These are phyloP conservation scores for Gasteruption jaculator DNA, from an alignment of 2,888 invertebrate genomes.

Conservation along the genomic window DNA sequence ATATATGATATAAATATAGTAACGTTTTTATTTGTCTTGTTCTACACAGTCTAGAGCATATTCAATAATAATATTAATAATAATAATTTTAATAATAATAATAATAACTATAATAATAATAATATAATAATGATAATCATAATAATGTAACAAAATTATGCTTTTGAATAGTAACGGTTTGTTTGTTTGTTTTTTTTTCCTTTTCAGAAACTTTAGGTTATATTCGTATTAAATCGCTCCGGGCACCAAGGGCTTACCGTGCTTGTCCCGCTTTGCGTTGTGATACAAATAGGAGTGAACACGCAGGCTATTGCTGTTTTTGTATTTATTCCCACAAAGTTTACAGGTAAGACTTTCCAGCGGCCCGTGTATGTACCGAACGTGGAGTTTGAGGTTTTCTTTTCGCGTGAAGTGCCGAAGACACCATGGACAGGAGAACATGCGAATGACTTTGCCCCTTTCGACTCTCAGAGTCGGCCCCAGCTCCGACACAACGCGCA, in stretches of 20 bases:
- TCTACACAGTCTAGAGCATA: too few species aligned
- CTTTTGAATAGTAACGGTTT: too few species aligned
- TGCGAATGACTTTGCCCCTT: constrained; percentile 45
- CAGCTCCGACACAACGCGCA: constrained; percentile 46
- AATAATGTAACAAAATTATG: too few species aligned
- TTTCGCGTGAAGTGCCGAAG: constrained; percentile 47
- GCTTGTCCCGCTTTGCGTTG: constrained; percentile 45
- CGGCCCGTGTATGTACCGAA: constrained; percentile 68
- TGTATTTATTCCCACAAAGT: constrained; percentile 62
- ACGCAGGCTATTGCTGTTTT: constrained; percentile 48
- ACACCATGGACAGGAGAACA: constrained; percentile 50
- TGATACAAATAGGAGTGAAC: constrained; percentile 50
- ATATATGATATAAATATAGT: too few species aligned
- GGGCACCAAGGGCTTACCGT: constrained; percentile 28
- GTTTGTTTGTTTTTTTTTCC: too few species aligned
- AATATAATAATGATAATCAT: too few species aligned
- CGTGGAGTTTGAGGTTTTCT: constrained; percentile 66
- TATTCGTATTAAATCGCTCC: too few species aligned
- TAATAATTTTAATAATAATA: too few species aligned
- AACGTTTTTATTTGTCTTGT: too few species aligned
- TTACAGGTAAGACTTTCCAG: constrained; percentile 65
- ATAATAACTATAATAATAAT: too few species aligned
- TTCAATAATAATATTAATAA: too few species aligned
- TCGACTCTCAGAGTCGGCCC: constrained; percentile 46
- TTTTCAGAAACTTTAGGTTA: too few species aligned